phyloP scores from a whole-genome alignment of 2,797 vertebrate genomes.

The Melopsittacus undulatus region DNA sequence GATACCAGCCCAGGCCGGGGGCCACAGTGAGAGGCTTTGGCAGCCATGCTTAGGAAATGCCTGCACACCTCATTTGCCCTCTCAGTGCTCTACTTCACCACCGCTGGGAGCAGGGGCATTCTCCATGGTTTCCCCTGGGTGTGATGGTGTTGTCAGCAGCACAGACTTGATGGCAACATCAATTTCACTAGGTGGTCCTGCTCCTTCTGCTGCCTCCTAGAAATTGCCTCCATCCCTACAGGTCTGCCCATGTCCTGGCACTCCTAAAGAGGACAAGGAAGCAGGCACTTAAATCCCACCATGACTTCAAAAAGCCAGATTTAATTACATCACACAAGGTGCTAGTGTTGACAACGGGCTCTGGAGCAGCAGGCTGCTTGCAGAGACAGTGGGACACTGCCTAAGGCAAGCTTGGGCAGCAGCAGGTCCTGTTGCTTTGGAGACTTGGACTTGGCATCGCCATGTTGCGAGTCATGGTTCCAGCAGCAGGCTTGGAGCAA shows the following conservation, averaged over 20 bases:
- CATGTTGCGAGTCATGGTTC: accelerated
- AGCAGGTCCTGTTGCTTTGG: neutral
- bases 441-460: neutral
- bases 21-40: neutral
- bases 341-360: neutral
- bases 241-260: neutral
- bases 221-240: accelerated
- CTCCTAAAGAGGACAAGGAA: neutral
- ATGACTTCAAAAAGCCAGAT: neutral
- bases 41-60: neutral
- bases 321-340: neutral
- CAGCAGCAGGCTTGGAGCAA: neutral
- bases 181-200: neutral
- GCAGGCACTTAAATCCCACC: neutral
- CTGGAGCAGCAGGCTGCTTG: neutral
- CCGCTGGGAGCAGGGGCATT: neutral
- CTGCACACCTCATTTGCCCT: neutral
- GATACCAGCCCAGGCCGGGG: accelerated
- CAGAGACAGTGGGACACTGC: neutral
- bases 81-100: accelerated
- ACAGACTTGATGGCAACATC: neutral
- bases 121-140: accelerated
- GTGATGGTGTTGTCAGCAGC: accelerated
- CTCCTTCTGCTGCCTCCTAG: neutral
- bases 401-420: neutral